These are phyloP conservation scores for Pachydiplax longipennis DNA, from an alignment of 2,888 invertebrate species.

Conservation along the genomic window DNA sequence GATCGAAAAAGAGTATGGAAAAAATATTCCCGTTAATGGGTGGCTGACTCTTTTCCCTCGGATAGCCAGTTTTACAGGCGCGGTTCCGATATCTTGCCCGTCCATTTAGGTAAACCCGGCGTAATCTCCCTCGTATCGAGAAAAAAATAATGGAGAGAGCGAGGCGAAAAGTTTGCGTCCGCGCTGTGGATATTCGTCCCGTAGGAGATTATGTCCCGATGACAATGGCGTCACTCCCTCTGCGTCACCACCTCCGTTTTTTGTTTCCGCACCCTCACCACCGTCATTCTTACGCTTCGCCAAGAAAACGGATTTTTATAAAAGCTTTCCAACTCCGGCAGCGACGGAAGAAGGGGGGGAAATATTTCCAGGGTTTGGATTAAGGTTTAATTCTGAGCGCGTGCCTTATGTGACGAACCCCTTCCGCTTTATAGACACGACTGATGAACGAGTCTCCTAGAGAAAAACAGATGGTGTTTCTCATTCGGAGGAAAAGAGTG, in stretches of 20 bases:
- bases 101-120: neutral
- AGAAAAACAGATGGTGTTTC: neutral
- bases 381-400: neutral
- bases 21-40: neutral
- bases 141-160: neutral
- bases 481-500: neutral
- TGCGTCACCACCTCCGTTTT: neutral
- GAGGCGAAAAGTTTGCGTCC: neutral
- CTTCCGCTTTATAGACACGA: neutral
- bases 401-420: neutral
- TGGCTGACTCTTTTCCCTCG: neutral
- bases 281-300: slow-evolving; percentile 7
- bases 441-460: neutral
- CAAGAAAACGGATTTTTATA: slow-evolving; percentile 35
- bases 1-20: neutral
- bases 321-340: slow-evolving; percentile 20
- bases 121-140: neutral
- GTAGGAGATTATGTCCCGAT: neutral
- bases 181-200: neutral
- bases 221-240: neutral
- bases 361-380: neutral
- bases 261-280: neutral
- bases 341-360: neutral
- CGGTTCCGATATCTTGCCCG: neutral
- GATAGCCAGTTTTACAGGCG: neutral